Evolutionary conservation across 2,888 invertebrate species (phyloP).

Genomic region (Aphrophora alni): DNA sequence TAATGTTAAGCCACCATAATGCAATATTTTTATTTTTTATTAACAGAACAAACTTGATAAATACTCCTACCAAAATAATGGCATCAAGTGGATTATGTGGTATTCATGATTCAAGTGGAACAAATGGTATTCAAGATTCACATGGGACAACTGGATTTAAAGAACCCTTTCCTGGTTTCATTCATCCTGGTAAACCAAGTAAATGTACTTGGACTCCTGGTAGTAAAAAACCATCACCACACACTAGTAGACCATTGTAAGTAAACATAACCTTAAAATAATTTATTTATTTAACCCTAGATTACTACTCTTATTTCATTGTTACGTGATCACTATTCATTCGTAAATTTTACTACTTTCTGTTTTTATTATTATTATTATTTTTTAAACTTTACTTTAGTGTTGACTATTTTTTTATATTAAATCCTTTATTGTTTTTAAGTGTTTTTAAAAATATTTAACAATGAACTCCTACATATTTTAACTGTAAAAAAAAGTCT

Average conservation of each 20-base stretch:
- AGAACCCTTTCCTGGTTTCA: constrained; percentile 29
- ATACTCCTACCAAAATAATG: background rate
- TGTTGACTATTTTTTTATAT: no score
- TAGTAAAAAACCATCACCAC: constrained; percentile 40
- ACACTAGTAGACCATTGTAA: constrained; percentile 37
- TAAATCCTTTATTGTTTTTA: no score
- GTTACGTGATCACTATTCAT: no score
- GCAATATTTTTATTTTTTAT: background rate
- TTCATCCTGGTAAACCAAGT: constrained; percentile 45
- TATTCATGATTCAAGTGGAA: background rate
- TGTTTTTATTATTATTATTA: no score
- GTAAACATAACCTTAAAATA: background rate
- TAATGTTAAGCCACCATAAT: background rate
- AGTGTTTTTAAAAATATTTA: background rate
- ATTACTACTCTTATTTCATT: no score
- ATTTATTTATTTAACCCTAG: no score
- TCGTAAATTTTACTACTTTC: no score
- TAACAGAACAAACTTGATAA: background rate
- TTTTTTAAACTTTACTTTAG: no score
- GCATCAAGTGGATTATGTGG: background rate
- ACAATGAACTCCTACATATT: no score
- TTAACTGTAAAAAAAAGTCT: no score
- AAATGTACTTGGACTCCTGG: constrained; percentile 48
- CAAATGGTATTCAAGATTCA: background rate
- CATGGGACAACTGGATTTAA: background rate